Conservation (phyloP, 2,797 vertebrate genomes). For the Xenops minutus region DNA sequence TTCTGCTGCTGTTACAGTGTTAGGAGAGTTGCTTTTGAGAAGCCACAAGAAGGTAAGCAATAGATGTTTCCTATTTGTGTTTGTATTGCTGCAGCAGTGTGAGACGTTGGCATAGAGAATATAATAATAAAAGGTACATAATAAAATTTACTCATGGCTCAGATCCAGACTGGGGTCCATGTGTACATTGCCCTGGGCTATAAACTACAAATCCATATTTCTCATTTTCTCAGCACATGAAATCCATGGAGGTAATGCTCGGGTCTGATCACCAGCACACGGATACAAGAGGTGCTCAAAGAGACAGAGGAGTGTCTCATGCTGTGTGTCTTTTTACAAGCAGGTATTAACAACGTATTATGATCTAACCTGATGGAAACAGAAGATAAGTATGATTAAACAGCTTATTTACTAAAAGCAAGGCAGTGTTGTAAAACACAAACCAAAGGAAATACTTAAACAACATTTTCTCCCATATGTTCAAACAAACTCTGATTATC, state of each 20-base stretch:
- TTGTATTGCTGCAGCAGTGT: not conserved
- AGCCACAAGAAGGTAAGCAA: not conserved
- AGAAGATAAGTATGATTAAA: not conserved
- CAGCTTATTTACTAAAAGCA: not conserved
- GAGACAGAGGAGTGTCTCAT: not conserved
- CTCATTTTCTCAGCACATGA: not conserved
- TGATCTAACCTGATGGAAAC: not conserved
- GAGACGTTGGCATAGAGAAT: not conserved
- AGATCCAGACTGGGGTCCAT: not conserved
- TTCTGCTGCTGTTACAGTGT: not conserved
- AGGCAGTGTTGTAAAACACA: not conserved
- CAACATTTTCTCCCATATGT: not conserved
- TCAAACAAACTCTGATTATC: not conserved
- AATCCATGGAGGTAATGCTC: not conserved
- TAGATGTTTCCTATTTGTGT: not conserved
- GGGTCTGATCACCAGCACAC: not conserved
- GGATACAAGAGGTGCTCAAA: not conserved
- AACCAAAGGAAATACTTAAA: not conserved
- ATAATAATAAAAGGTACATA: not conserved
- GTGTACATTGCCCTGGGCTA: not conserved
- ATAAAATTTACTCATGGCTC: not conserved
- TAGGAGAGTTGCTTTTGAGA: not conserved
- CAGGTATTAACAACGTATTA: not conserved
- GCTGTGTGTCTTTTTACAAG: not conserved
- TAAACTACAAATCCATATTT: not conserved